Conservation (phyloP, 1,140 invertebrate species). For the Callitettix versicolor region DNA sequence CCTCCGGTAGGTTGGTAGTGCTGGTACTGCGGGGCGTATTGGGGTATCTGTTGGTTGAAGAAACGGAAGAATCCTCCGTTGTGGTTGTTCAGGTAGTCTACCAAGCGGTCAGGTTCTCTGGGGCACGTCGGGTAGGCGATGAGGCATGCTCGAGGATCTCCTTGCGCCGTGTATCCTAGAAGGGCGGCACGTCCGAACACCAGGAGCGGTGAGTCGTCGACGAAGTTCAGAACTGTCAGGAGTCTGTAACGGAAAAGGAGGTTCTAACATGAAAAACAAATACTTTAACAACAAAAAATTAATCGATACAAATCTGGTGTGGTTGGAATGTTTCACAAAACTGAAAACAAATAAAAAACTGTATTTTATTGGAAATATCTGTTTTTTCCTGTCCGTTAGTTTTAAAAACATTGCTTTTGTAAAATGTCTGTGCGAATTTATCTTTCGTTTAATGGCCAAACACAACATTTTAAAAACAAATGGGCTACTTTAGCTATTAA, state of each 20-base stretch:
- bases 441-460: too few species aligned
- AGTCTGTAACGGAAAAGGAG: conserved; percentile 33
- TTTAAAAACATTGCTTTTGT: too few species aligned
- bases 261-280: conserved; percentile 12
- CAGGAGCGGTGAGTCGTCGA: conserved; percentile 46
- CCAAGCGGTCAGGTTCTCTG: conserved; percentile 52
- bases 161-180: conserved; percentile 52
- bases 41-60: conserved; percentile 39
- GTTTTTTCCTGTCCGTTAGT: too few species aligned
- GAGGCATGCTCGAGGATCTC: conserved; percentile 46
- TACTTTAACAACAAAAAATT: too few species aligned
- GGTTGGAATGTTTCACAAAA: too few species aligned
- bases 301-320: too few species aligned
- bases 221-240: conserved; percentile 35
- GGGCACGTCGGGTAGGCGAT: conserved; percentile 61
- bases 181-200: conserved; percentile 59
- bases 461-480: too few species aligned
- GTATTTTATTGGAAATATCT: too few species aligned
- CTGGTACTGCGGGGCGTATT: conserved; percentile 23
- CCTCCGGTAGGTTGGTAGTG: conserved; percentile 3
- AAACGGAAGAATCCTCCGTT: conserved; percentile 75
- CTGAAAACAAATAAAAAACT: too few species aligned
- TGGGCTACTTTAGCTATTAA: too few species aligned
- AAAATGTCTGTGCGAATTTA: too few species aligned
- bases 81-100: conserved; percentile 73